Base-by-base conservation (phyloP, 2,797 vertebrate genomes). In the Columba guinea region DNA sequence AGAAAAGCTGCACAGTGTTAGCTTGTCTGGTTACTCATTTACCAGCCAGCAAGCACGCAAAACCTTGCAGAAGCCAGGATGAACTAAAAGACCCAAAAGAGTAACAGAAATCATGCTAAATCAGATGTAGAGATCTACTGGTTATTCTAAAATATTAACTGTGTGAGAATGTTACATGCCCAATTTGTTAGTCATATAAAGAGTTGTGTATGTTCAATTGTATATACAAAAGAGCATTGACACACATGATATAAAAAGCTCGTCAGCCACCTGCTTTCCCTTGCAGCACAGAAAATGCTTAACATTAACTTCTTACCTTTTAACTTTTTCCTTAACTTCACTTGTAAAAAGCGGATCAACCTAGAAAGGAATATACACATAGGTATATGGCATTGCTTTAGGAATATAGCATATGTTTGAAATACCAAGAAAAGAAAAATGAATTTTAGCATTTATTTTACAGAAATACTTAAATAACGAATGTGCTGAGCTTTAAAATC, bases 341-440 rank as follows among this genome's bases (percentile, higher is more conserved):
- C 74, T 94, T 16, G 98, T 98, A 41, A 99, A 98, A 49, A 96
- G 94, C 1, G 98, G 98, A 96, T 99, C 99, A 11, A 99, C 98
- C 99, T 99, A 63, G 37, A 89, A 89, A 68, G 35, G 93, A 76
- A 97, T 34, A 77, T 9, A 90, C 32, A 56, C 8, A 63, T 4
- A 58, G 60, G 23, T 76, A 67, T 9, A 46, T 0, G 51, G 51
- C 55, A 20, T 9, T 80, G 4, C 39, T 20, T 27, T 35, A 73
- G 78, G 22, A 34, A 53, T 62, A 18, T 1, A 60, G 44, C 30
- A 4, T 10, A 6, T 2, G 18, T 10, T 26, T 55, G 37, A 67
- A 81, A 86, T 4, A 28, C 10, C 12, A 63, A 59, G 34, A 34
- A 35, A 55, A 79, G 15, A 17, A 21, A 74, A 55, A 80, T 1